Base-by-base conservation (phyloP, 1,140 invertebrate genomes). In the Berghia stephanieae region DNA sequence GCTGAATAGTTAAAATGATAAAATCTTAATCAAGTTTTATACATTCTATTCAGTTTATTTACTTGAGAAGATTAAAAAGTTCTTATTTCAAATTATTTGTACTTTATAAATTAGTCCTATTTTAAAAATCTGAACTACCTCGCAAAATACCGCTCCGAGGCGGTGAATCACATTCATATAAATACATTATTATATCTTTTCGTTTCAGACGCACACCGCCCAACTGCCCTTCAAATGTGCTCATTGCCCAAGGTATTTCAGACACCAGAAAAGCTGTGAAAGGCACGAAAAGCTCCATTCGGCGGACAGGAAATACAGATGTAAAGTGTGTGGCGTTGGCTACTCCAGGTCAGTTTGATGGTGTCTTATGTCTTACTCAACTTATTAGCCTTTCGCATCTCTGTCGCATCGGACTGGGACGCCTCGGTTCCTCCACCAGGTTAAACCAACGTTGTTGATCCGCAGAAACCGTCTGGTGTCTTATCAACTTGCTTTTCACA, bases 261-360 rank as follows among this genome's bases (percentile, higher is more conserved):
- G 97, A 89, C 96, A 98, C 91, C 98, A 98, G 88, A 92, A 96
- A 21, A 96, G 95, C 78, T 92, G 96, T 69, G 96, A 98, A 90
- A 92, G 97, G 27, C 97, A 98, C 88, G 94, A 96, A 81, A 98
- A 98, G 88, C 91, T 98, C 69, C 97, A 98, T 90, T 97, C 96
- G 2, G 96, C 96, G 3, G 96, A 98, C 89, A 93, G 95, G 87
- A 96, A 96, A 90, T 98, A 97, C 90, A 94, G 95, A 85, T 98
- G 97, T 89, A 91, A 92, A 2, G 94, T 96, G 86, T 98, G 97
- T 88, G 94, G 96, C 85, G 94, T 95, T 21, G 95, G 96, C 68
- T 98, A 98, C 90, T 96, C 95, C 34, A 93, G 96, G 90, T 97
- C 94, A 82, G 75, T 21, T 52, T 16, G 24, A 67, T 31, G 42